These are phyloP conservation scores for Elymnias hypermnestra DNA, from an alignment of 1,140 invertebrate species.

Conservation along the genomic window DNA sequence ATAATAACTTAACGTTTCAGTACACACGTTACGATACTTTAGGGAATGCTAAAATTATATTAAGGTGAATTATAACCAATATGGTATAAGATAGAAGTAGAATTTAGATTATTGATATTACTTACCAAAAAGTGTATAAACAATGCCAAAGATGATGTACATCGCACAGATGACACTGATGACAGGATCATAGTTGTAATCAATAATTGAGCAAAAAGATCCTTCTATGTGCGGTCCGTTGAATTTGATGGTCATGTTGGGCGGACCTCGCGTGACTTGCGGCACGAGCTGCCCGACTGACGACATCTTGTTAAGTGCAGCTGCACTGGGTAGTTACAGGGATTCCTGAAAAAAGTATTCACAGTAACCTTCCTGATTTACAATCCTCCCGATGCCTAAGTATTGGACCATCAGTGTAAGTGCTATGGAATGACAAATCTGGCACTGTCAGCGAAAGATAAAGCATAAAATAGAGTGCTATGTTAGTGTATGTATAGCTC, in stretches of 20 bases:
- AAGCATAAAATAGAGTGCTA: too few species aligned
- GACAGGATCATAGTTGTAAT: constrained; percentile 66
- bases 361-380: neutral
- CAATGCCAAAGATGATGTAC: constrained; percentile 77
- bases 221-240: constrained; percentile 65
- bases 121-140: constrained; percentile 79
- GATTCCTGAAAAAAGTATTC: constrained; percentile 12
- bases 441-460: too few species aligned
- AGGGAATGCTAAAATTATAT: too few species aligned
- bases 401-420: too few species aligned
- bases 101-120: too few species aligned
- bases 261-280: constrained; percentile 50
- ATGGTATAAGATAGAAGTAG: neutral
- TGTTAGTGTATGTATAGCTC: too few species aligned
- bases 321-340: neutral
- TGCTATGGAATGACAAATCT: too few species aligned
- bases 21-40: too few species aligned
- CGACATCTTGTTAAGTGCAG: constrained; percentile 36
- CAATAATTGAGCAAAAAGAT: constrained; percentile 58
- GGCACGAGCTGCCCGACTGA: constrained; percentile 69
- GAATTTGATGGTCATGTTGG: constrained; percentile 55
- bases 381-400: too few species aligned
- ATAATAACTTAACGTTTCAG: too few species aligned
- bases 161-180: constrained; percentile 67
- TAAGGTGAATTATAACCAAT: too few species aligned